phyloP scores from a whole-genome alignment of 2,888 invertebrate species.

The Galerucella pusilla region DNA sequence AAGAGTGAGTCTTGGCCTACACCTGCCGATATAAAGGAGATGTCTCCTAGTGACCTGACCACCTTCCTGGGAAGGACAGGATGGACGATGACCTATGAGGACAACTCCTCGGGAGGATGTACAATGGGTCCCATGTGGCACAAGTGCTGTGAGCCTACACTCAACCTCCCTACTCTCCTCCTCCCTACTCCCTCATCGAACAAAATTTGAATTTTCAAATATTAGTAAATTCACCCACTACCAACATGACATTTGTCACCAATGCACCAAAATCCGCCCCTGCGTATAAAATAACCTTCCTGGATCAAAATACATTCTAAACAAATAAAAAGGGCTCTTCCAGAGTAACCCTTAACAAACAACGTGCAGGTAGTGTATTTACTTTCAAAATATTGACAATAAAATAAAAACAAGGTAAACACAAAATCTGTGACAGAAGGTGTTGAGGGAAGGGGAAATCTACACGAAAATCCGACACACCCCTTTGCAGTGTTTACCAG shows the following conservation, averaged over 20 bases:
- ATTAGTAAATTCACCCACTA: background rate
- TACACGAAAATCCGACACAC: slow-evolving; percentile 34
- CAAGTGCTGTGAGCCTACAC: too few species aligned
- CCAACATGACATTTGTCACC: background rate
- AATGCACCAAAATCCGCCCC: slow-evolving; percentile 8
- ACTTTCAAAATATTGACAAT: slow-evolving; percentile 7
- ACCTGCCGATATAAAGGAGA: too few species aligned
- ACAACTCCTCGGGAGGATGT: too few species aligned
- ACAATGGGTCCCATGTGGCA: too few species aligned
- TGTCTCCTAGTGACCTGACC: too few species aligned
- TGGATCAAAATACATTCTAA: slow-evolving; percentile 19
- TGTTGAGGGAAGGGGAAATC: slow-evolving; percentile 28
- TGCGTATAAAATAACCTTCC: slow-evolving; percentile 4
- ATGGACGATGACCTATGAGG: too few species aligned
- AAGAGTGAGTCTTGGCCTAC: too few species aligned
- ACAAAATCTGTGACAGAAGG: slow-evolving; percentile 23
- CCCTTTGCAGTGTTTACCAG: slow-evolving; percentile 39
- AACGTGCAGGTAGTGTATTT: background rate
- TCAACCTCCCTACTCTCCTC: too few species aligned
- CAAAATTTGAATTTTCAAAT: too few species aligned
- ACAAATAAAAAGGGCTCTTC: slow-evolving; percentile 8
- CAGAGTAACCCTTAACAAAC: background rate
- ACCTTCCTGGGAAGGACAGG: too few species aligned
- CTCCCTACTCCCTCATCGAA: too few species aligned
- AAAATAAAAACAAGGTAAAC: slow-evolving; percentile 3